A percentile compares a stretch with the other conserved stretches of the same genome.
Conservation (phyloP, 2,888 invertebrate species). For the Stegana nigrithorax region DNA sequence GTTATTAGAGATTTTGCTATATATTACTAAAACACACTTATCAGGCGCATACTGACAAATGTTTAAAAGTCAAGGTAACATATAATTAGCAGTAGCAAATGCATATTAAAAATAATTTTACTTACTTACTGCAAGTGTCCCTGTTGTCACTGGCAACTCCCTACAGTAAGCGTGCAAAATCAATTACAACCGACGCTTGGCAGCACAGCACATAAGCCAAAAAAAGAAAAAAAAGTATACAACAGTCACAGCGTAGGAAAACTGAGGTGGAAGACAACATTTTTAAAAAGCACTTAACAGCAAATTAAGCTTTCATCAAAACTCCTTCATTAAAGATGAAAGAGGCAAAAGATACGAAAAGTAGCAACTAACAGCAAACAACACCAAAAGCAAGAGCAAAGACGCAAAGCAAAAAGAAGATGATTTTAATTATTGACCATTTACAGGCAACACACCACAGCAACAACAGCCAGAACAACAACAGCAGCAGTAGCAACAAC, state of each 20-base stretch:
- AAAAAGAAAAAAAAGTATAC: neutral
- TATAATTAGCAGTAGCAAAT: no score
- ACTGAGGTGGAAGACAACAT: constrained; percentile 35
- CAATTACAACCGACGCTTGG: neutral
- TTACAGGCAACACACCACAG: constrained; percentile 41
- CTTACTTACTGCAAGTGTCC: neutral
- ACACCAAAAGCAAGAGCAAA: constrained; percentile 26
- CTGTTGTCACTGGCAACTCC: no score
- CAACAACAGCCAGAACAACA: constrained; percentile 10
- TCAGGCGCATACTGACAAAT: no score
- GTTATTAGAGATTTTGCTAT: no score
- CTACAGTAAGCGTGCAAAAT: no score
- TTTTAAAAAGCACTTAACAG: constrained; percentile 56
- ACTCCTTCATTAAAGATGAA: constrained; percentile 24
- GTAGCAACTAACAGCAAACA: neutral
- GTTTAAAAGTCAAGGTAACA: no score
- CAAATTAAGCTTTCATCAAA: constrained; percentile 56
- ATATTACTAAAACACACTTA: no score
- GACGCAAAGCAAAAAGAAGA: constrained; percentile 38
- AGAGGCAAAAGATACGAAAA: neutral
- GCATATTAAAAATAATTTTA: no score
- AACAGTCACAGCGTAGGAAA: constrained; percentile 1
- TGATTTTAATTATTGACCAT: constrained; percentile 60
- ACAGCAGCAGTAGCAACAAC: constrained; percentile 26
- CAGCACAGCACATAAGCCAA: neutral